These are phyloP conservation scores for Macroramphosus scolopax DNA, from an alignment of 2,797 vertebrate species.

Conservation along the genomic window DNA sequence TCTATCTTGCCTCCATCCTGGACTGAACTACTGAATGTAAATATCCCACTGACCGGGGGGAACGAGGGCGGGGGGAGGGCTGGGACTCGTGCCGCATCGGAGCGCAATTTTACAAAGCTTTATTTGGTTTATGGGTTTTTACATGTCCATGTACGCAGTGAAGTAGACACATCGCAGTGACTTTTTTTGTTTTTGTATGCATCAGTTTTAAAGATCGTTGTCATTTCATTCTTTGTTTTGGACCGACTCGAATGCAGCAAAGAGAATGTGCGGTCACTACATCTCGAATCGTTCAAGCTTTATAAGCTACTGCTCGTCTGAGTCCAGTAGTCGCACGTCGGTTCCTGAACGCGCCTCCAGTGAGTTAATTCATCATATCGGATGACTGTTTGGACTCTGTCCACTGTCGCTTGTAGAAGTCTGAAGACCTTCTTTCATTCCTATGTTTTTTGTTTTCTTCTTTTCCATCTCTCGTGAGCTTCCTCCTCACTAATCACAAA, in stretches of 20 bases:
- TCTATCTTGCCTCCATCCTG: slow-evolving; percentile 45
- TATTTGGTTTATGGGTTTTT: slow-evolving; percentile 50
- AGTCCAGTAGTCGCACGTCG: slow-evolving; percentile 11
- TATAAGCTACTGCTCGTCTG: slow-evolving; percentile 19
- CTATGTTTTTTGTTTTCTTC: background rate
- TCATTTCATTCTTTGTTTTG: slow-evolving; percentile 12
- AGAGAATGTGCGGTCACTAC: slow-evolving; percentile 62
- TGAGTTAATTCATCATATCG: slow-evolving; percentile 40
- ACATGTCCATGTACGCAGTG: slow-evolving; percentile 17
- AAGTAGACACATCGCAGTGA: slow-evolving; percentile 14
- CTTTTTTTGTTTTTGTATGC: slow-evolving; percentile 42
- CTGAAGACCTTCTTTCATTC: slow-evolving; percentile 25
- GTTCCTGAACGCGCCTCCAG: too few species aligned
- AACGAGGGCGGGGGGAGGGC: background rate
- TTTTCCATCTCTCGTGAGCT: slow-evolving; percentile 1
- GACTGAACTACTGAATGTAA: slow-evolving; percentile 77
- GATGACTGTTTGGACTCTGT: slow-evolving; percentile 35
- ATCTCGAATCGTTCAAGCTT: slow-evolving; percentile 30
- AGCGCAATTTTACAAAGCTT: slow-evolving; percentile 77
- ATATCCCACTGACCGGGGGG: slow-evolving; percentile 52
- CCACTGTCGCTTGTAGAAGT: slow-evolving; percentile 38
- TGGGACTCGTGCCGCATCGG: slow-evolving; percentile 50
- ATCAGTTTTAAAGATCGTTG: slow-evolving; percentile 18
- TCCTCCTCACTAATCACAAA: slow-evolving; percentile 32
- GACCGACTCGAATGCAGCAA: slow-evolving; percentile 54